phyloP scores from a whole-genome alignment of 2,888 invertebrate genomes.

The Lamellibrachia columna region DNA sequence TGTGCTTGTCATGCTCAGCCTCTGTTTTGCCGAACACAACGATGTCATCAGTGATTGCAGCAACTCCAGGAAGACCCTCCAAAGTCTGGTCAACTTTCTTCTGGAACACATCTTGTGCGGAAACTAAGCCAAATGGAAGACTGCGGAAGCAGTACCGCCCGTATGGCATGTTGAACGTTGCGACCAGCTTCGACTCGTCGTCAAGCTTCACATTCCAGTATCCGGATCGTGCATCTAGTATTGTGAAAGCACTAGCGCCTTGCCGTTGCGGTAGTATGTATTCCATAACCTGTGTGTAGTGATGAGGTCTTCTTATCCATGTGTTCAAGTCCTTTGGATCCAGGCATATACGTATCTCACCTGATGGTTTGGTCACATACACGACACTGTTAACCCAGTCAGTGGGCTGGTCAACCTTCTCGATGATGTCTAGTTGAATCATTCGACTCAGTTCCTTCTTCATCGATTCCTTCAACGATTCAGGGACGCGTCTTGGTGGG shows the following conservation, averaged over 20 bases:
- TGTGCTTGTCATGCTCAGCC: not conserved
- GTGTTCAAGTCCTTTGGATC: not conserved
- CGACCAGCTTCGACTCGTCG: not conserved
- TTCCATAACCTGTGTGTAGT: not conserved
- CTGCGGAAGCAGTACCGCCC: conserved; percentile 1
- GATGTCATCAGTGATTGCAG: conserved; percentile 16
- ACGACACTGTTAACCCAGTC: too few species aligned
- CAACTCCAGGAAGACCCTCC: not conserved
- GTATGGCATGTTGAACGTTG: not conserved
- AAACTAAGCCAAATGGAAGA: conserved; percentile 13
- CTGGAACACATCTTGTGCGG: not conserved
- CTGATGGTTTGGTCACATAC: not conserved
- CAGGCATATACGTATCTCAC: not conserved
- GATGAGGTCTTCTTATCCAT: too few species aligned
- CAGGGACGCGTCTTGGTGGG: not conserved
- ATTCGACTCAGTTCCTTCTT: not conserved
- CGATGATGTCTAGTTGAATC: not conserved
- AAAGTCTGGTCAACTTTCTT: not conserved
- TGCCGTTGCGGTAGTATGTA: conserved; percentile 19
- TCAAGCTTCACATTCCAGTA: conserved; percentile 21
- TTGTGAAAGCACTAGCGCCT: not conserved
- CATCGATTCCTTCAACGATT: not conserved
- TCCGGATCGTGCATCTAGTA: not conserved
- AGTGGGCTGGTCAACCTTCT: not conserved
- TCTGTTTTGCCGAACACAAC: not conserved